These are phyloP conservation scores for Agrotis segetum DNA, from an alignment of 2,888 invertebrate genomes.

Conservation along the genomic window DNA sequence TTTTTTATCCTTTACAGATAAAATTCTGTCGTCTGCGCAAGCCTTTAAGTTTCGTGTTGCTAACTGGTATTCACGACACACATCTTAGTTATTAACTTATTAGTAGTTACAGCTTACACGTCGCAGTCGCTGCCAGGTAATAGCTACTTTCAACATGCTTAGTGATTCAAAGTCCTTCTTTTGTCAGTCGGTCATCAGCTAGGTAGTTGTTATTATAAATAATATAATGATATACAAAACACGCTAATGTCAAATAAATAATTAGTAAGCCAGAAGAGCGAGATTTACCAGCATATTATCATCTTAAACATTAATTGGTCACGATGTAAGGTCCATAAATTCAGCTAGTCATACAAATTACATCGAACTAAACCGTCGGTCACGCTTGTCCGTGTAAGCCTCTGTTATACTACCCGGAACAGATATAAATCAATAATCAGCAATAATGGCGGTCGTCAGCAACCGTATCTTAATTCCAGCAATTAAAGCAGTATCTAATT, in stretches of 20 bases:
- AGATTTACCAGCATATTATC: too few relatives aligned
- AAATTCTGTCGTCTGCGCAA: not conserved
- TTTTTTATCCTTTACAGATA: not conserved
- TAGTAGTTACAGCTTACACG: not conserved
- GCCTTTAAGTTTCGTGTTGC: not conserved
- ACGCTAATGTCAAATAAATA: not conserved
- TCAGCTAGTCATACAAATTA: conserved; percentile 2
- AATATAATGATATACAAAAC: too few relatives aligned
- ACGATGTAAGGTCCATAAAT: not conserved
- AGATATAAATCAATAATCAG: conserved; percentile 24
- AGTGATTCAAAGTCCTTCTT: not conserved
- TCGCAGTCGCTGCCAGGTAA: not conserved
- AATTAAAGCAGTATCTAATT: conserved; percentile 58
- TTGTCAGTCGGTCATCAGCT: too few relatives aligned
- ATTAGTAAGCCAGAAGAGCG: not conserved
- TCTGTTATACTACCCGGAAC: conserved; percentile 12
- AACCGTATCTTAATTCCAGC: conserved; percentile 40
- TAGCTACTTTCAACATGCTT: not conserved
- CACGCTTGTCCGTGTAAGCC: not conserved
- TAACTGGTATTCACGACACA: not conserved
- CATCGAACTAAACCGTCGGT: not conserved
- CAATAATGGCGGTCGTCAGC: conserved; percentile 27
- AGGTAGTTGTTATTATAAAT: too few relatives aligned
- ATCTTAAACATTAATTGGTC: not conserved
- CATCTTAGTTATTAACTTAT: not conserved